Percentiles rank a stretch among this genome's conserved stretches.
Evolutionary conservation across 2,888 invertebrate genomes (phyloP).

Genomic region (Brenthis daphne): DNA sequence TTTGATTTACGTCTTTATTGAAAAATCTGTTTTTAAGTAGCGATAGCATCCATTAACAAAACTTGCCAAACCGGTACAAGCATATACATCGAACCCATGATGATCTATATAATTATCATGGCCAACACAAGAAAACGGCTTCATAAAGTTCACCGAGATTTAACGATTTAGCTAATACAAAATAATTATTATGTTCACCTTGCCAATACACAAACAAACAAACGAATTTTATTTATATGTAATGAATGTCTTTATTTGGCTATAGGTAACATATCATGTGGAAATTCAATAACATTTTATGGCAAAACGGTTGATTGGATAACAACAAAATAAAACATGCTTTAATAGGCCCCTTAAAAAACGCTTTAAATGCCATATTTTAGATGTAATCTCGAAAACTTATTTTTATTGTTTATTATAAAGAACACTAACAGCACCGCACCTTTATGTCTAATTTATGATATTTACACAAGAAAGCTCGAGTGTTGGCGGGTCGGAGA

Average conservation of each 20-base stretch:
- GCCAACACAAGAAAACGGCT: too few relatives aligned
- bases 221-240: not conserved
- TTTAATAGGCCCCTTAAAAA: not conserved
- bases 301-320: not conserved
- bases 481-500: conserved; percentile 19
- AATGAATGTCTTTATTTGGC: conserved; percentile 2
- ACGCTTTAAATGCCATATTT: not conserved
- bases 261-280: not conserved
- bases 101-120: too few relatives aligned
- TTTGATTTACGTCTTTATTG: too few relatives aligned
- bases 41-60: too few relatives aligned
- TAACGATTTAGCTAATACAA: too few relatives aligned
- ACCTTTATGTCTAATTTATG: conserved; percentile 17
- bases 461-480: conserved; percentile 21
- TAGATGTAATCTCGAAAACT: conserved; percentile 7
- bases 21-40: too few relatives aligned
- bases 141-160: too few relatives aligned
- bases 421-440: conserved; percentile 8
- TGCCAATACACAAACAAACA: not conserved
- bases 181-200: not conserved
- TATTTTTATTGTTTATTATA: not conserved
- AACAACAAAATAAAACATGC: not conserved
- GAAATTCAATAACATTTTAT: not conserved
- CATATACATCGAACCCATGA: too few relatives aligned
- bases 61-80: too few relatives aligned